phyloP scores from a whole-genome alignment of 2,888 invertebrate species.

The Hirtodrosophila duncani region DNA sequence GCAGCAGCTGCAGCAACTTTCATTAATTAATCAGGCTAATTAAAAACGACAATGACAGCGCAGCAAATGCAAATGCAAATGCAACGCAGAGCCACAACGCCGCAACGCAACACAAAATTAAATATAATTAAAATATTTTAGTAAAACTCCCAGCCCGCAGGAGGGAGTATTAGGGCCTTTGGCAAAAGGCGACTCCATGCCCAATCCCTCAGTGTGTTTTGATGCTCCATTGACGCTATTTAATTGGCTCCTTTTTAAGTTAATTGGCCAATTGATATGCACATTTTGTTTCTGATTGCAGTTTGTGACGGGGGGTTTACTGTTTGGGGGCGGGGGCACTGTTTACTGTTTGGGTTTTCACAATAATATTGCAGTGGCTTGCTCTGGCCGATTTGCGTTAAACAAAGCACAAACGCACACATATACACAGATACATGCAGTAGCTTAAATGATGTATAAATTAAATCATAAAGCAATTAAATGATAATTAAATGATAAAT shows the following conservation, averaged over 20 bases:
- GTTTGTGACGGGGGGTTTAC: too few relatives aligned
- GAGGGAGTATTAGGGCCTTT: conserved; percentile 3
- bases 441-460: conserved; percentile 34
- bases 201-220: conserved; percentile 18
- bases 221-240: conserved; percentile 42
- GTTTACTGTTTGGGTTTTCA: too few relatives aligned
- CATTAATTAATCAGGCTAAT: conserved; percentile 45
- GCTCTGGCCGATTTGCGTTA: conserved; percentile 41
- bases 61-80: conserved; percentile 6
- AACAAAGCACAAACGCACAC: too few relatives aligned
- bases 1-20: conserved; percentile 8
- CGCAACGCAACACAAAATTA: conserved; percentile 5
- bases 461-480: conserved; percentile 50
- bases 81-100: not conserved
- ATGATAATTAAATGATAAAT: conserved; percentile 39
- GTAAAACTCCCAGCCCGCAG: conserved; percentile 15
- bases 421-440: conserved; percentile 20
- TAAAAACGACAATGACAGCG: conserved; percentile 36
- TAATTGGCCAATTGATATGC: conserved; percentile 61
- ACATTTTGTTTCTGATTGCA: conserved; percentile 41
- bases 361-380: conserved; percentile 14
- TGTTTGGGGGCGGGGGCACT: too few relatives aligned
- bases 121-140: conserved; percentile 43
- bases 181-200: too few relatives aligned
- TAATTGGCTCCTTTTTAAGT: conserved; percentile 51